A percentile compares a stretch with the other conserved stretches of the same genome.
phyloP scores from a whole-genome alignment of 2,888 invertebrate species.

The Euphydryas editha region DNA sequence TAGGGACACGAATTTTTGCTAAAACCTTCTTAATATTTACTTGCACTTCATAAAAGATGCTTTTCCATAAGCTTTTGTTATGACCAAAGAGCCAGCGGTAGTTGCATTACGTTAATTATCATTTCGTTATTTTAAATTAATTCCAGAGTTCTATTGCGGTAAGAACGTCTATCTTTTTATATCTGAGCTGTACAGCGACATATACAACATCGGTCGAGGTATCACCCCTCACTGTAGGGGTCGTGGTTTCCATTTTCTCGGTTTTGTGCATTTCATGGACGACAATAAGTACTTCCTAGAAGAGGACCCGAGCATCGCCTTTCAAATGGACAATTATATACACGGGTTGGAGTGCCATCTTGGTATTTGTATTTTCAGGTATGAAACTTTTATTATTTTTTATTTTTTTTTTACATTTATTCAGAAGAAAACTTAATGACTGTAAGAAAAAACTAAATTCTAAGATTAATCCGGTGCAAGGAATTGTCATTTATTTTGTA shows the following conservation, averaged over 20 bases:
- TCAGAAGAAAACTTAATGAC: background rate
- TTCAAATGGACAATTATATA: constrained; percentile 71
- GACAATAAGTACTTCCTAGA: constrained; percentile 68
- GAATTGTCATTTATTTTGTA: no score
- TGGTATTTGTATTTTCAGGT: constrained; percentile 74
- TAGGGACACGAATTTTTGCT: no score
- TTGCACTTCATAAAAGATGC: background rate
- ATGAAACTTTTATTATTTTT: background rate
- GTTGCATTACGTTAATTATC: background rate
- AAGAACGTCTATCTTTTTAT: constrained; percentile 73
- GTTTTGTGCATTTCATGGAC: constrained; percentile 72
- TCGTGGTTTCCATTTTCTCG: constrained; percentile 70
- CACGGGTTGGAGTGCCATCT: constrained; percentile 75
- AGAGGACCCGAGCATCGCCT: constrained; percentile 69
- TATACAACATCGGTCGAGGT: constrained; percentile 71
- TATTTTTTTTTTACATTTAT: background rate
- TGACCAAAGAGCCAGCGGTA: no score
- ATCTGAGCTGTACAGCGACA: constrained; percentile 74
- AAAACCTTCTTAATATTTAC: no score
- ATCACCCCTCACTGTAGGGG: constrained; percentile 67
- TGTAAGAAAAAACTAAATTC: background rate
- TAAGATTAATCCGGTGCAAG: background rate
- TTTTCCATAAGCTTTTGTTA: background rate
- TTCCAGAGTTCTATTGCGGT: constrained; percentile 72
- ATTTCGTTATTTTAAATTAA: background rate